Conservation (phyloP, 2,797 vertebrate genomes). For the Pelobates cultripes region DNA sequence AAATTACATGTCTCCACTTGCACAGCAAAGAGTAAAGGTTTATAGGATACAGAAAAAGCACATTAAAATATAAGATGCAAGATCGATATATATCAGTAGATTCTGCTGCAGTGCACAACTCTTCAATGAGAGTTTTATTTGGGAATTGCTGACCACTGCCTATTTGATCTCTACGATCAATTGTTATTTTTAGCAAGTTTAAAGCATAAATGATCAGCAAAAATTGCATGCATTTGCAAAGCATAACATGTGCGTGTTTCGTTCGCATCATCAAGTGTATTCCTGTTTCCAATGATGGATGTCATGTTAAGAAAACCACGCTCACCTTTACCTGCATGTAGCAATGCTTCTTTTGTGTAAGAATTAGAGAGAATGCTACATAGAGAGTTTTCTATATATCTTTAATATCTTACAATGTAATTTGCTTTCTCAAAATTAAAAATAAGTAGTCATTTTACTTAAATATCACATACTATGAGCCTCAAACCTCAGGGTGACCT, state of each 20-base stretch:
- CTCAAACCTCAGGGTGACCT: too few species aligned
- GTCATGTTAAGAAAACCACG: too few species aligned
- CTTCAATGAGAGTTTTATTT: slow-evolving; percentile 44
- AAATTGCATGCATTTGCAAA: slow-evolving; percentile 29
- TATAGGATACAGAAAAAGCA: slow-evolving; percentile 11
- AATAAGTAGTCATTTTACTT: too few species aligned
- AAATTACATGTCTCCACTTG: not conserved
- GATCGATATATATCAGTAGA: slow-evolving; percentile 36
- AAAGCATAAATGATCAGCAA: slow-evolving; percentile 31
- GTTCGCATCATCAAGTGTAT: not conserved
- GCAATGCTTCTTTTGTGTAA: too few species aligned
- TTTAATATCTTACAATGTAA: too few species aligned
- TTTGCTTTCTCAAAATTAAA: too few species aligned
- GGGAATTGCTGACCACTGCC: slow-evolving; percentile 46
- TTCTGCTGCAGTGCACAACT: slow-evolving; percentile 21
- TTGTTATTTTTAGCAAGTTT: slow-evolving; percentile 46
- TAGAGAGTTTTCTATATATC: too few species aligned
- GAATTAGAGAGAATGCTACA: too few species aligned
- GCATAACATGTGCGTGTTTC: not conserved
- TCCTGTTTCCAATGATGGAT: too few species aligned
- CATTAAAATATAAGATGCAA: slow-evolving; percentile 18
- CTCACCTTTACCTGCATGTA: too few species aligned
- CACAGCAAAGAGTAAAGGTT: not conserved
- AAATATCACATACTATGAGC: too few species aligned
- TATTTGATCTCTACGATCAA: slow-evolving; percentile 48